A percentile compares a stretch with the other conserved stretches of the same genome.
Conservation (phyloP, 64 coral and sea anemone genomes). For the Pocillopora verrucosa region DNA sequence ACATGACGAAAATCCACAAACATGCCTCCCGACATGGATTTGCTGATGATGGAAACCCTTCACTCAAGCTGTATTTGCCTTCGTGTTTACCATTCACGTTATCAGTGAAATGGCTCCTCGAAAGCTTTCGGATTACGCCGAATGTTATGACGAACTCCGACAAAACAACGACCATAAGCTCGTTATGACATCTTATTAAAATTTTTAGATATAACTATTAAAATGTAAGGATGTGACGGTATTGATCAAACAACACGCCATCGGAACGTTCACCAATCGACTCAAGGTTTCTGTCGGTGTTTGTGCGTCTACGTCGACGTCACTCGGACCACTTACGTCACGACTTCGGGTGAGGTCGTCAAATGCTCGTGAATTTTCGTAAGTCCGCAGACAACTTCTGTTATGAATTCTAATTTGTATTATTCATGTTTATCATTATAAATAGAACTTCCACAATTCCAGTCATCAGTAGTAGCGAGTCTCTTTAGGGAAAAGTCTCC, state of each 20-base stretch:
- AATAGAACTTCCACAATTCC: background rate
- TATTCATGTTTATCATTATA: conserved; percentile 24
- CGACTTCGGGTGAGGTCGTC: conserved; percentile 26
- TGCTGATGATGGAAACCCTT: background rate
- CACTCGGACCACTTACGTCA: conserved; percentile 26
- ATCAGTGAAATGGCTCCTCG: background rate
- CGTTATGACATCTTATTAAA: background rate
- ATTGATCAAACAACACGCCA: background rate
- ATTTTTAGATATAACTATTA: conserved; percentile 6
- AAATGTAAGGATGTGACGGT: background rate
- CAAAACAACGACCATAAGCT: conserved; percentile 12
- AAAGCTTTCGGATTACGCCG: conserved; percentile 17
- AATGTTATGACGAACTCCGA: conserved; percentile 7
- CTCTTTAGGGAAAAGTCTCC: background rate
- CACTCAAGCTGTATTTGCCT: conserved; percentile 20
- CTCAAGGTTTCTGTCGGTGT: background rate
- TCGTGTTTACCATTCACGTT: conserved; percentile 9
- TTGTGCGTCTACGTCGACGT: conserved; percentile 35
- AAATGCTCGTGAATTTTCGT: conserved; percentile 26
- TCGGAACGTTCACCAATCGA: background rate
- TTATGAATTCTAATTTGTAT: conserved; percentile 5
- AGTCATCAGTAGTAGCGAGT: background rate
- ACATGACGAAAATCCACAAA: background rate
- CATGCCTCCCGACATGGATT: background rate
- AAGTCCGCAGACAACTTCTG: conserved; percentile 5